Evolutionary conservation across 2,888 invertebrate species (phyloP).

Genomic region (Tribolium freemani): DNA sequence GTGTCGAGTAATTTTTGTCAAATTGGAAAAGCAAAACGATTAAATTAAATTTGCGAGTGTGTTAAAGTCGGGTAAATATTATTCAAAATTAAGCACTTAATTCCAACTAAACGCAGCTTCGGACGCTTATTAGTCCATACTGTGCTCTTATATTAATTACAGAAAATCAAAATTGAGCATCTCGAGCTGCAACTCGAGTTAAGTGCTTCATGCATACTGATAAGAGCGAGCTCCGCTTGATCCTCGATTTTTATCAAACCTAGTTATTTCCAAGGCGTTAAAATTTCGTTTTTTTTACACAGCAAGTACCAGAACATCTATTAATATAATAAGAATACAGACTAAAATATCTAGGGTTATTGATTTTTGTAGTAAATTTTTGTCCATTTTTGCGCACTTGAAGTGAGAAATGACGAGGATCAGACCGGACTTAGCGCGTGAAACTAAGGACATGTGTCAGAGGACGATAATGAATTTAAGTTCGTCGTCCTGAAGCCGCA

Average conservation of each 20-base stretch:
- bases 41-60: background rate
- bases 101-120: background rate
- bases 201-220: background rate
- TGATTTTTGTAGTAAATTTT: too few species aligned
- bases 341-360: too few species aligned
- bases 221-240: background rate
- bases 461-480: slow-evolving; percentile 48
- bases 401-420: slow-evolving; percentile 50
- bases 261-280: too few species aligned
- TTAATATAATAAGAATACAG: too few species aligned
- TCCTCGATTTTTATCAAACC: background rate
- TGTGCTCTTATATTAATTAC: background rate
- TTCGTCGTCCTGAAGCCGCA: slow-evolving; percentile 21
- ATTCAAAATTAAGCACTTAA: background rate
- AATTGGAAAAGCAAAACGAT: background rate
- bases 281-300: too few species aligned
- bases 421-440: slow-evolving; percentile 47
- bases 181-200: background rate
- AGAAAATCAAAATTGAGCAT: background rate
- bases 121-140: background rate
- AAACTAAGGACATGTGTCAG: slow-evolving; percentile 50
- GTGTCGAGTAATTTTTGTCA: background rate
- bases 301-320: too few species aligned
- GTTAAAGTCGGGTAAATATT: background rate
- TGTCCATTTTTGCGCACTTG: slow-evolving; percentile 37